A percentile compares a stretch with the other conserved stretches of the same genome.
Conservation (phyloP, 1,140 invertebrate species). For the Drosophila trapezifrons region DNA sequence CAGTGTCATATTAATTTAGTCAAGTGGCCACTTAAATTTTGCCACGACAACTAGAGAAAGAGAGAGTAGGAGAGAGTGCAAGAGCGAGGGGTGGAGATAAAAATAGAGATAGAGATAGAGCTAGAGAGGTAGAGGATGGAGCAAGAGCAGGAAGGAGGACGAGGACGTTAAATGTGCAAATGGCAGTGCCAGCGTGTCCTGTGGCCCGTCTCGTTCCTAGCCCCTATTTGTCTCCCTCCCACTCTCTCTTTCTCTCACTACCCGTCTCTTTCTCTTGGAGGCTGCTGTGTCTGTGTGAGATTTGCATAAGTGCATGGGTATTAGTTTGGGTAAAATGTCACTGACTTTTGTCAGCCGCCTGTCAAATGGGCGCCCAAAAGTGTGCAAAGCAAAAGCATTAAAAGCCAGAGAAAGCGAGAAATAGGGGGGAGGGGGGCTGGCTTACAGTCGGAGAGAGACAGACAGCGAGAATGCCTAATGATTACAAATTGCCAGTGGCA, state of each 20-base stretch:
- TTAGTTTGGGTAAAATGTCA: slow-evolving; percentile 72
- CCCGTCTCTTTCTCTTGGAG: slow-evolving; percentile 13
- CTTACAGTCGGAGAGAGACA: slow-evolving; percentile 5
- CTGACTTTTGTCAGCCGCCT: slow-evolving; percentile 67
- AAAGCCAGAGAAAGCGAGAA: slow-evolving; percentile 1
- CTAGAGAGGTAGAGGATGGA: too few relatives aligned
- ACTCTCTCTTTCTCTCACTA: neutral
- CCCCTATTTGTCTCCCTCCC: neutral
- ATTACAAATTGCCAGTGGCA: slow-evolving; percentile 77
- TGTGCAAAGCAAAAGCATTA: slow-evolving; percentile 31
- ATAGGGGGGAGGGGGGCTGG: neutral
- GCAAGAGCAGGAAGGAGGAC: slow-evolving; percentile 13
- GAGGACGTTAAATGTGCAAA: slow-evolving; percentile 65
- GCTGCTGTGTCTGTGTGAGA: slow-evolving; percentile 44
- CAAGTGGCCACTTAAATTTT: slow-evolving; percentile 81
- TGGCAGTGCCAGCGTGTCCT: slow-evolving; percentile 48
- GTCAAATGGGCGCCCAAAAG: slow-evolving; percentile 46
- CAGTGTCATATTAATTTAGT: slow-evolving; percentile 82
- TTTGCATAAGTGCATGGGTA: slow-evolving; percentile 77
- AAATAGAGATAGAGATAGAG: neutral
- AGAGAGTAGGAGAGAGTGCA: neutral
- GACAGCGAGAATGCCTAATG: slow-evolving; percentile 56
- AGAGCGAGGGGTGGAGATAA: neutral
- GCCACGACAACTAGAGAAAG: slow-evolving; percentile 56
- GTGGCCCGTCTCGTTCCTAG: neutral